phyloP scores from a whole-genome alignment of 1,140 invertebrate species.

The Cecropterus lyciades region DNA sequence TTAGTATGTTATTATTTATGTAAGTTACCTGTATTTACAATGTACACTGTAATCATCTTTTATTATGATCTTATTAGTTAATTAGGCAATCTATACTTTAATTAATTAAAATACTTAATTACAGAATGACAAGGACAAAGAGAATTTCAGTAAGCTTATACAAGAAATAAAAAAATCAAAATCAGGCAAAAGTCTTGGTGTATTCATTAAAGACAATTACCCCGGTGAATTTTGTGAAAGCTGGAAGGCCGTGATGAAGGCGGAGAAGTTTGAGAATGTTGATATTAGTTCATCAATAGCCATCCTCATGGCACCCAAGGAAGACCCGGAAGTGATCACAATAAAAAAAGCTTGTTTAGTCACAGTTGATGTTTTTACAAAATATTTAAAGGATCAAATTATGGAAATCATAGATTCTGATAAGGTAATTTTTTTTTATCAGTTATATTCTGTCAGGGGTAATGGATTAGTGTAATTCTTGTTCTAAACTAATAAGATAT shows the following conservation, averaged over 20 bases:
- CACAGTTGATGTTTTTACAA: conserved; percentile 97
- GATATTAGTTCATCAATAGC: conserved; percentile 95
- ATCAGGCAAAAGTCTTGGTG: conserved; percentile 95
- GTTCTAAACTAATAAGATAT: too few relatives aligned
- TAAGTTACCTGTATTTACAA: too few relatives aligned
- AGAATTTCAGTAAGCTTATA: conserved; percentile 95
- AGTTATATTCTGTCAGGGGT: background rate
- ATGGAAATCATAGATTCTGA: conserved; percentile 99
- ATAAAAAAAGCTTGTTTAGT: conserved; percentile 97
- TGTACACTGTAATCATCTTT: too few relatives aligned
- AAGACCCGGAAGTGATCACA: conserved; percentile 96
- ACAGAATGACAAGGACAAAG: conserved; percentile 97
- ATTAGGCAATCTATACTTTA: too few relatives aligned
- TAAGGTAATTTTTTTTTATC: conserved; percentile 86
- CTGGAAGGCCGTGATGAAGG: conserved; percentile 92
- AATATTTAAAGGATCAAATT: conserved; percentile 98
- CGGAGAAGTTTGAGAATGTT: conserved; percentile 92
- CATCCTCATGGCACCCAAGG: conserved; percentile 96
- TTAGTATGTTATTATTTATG: too few relatives aligned
- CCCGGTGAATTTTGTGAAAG: conserved; percentile 96
- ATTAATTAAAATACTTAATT: conserved; percentile 58
- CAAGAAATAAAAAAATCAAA: conserved; percentile 94
- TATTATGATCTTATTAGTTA: too few relatives aligned
- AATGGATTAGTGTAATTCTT: too few relatives aligned
- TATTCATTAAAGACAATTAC: conserved; percentile 97